These are phyloP conservation scores for Aptenodytes patagonicus DNA, from an alignment of 2,113 vertebrate genomes.

Conservation along the genomic window DNA sequence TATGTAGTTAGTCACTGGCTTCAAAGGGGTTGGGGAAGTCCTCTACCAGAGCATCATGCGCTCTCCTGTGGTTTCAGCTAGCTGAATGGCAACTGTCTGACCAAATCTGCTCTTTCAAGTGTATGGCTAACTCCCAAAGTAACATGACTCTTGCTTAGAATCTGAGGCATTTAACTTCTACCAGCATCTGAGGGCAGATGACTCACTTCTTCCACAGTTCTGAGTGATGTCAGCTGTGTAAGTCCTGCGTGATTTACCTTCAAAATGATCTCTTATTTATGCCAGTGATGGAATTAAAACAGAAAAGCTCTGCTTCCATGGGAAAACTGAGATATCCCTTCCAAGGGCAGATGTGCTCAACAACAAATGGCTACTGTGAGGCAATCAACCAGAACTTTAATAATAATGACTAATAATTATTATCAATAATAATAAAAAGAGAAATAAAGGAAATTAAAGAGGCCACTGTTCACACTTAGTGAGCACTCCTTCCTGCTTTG, in stretches of 20 bases:
- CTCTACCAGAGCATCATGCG: not conserved
- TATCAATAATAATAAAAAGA: not conserved
- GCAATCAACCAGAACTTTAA: not conserved
- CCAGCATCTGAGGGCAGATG: not conserved
- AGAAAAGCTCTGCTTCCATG: not conserved
- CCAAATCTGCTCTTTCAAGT: not conserved
- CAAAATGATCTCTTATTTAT: slow-evolving; percentile 31
- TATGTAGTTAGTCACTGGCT: not conserved
- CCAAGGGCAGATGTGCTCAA: not conserved
- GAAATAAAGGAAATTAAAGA: not conserved
- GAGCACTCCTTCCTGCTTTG: slow-evolving; percentile 12
- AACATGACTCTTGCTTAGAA: slow-evolving; percentile 35
- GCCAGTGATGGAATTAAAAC: not conserved
- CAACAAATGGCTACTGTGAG: not conserved
- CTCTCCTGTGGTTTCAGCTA: not conserved
- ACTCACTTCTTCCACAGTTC: not conserved
- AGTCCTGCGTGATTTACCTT: slow-evolving; percentile 24
- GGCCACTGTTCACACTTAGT: not conserved
- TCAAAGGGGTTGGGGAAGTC: not conserved
- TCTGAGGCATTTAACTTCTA: slow-evolving; percentile 41
- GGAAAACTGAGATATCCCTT: not conserved
- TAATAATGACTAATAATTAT: not conserved
- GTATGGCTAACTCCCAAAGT: slow-evolving; percentile 57
- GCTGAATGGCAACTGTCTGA: not conserved
- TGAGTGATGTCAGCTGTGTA: not conserved